These are phyloP conservation scores for Pseudobourletiella spinata DNA, from an alignment of 1,140 invertebrate species.

Conservation along the genomic window DNA sequence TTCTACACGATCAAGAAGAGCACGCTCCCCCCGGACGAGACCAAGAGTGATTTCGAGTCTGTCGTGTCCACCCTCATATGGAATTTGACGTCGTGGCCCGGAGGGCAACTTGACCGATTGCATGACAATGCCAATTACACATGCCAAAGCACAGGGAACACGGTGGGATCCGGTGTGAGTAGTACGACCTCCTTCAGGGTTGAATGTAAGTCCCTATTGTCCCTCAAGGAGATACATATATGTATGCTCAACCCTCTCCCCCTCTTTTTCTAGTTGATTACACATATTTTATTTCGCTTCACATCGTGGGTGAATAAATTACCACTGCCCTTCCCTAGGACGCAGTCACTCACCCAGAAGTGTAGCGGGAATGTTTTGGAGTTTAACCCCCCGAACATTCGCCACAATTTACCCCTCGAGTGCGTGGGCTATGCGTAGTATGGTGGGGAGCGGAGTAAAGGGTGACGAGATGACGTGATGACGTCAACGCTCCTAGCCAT, in stretches of 20 bases:
- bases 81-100: constrained; percentile 75
- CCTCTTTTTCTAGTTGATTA: background rate
- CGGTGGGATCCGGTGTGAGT: constrained; percentile 51
- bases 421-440: no score
- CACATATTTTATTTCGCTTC: no score
- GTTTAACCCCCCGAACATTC: no score
- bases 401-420: no score
- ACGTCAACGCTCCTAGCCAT: no score
- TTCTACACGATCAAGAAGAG: constrained; percentile 59
- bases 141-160: constrained; percentile 65
- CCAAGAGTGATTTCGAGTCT: constrained; percentile 76
- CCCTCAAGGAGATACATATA: no score
- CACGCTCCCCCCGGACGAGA: constrained; percentile 55
- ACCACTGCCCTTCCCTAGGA: no score
- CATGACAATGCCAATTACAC: constrained; percentile 73
- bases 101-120: constrained; percentile 60
- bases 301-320: no score
- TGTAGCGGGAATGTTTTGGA: no score
- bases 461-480: no score
- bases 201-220: constrained; percentile 66
- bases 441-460: no score
- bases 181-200: constrained; percentile 73
- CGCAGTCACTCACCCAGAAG: no score
- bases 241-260: background rate
- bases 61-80: constrained; percentile 69